Evolutionary conservation across 2,113 vertebrate species (phyloP).

Genomic region (Microcebus ravelobensis): DNA sequence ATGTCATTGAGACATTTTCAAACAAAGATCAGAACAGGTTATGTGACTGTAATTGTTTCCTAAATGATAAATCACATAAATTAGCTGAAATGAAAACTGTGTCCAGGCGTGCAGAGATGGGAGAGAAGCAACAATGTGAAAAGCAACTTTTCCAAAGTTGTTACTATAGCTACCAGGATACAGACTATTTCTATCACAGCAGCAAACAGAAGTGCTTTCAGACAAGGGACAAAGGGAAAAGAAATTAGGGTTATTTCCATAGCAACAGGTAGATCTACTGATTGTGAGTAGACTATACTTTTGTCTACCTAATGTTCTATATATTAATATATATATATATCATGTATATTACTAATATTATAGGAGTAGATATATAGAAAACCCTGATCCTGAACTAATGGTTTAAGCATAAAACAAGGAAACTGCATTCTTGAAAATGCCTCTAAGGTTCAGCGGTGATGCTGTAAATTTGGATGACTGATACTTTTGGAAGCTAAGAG

Average conservation of each 20-base stretch:
- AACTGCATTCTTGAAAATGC: background rate
- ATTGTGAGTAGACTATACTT: background rate
- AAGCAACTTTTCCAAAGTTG: conserved; percentile 33
- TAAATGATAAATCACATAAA: background rate
- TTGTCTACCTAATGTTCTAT: background rate
- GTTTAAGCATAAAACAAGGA: background rate
- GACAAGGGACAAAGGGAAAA: conserved; percentile 43
- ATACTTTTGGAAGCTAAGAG: background rate
- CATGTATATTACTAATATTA: background rate
- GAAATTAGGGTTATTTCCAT: conserved; percentile 60
- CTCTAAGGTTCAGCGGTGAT: background rate
- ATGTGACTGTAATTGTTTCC: background rate
- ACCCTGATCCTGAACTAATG: background rate
- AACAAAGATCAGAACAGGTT: background rate
- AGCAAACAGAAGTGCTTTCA: conserved; percentile 9
- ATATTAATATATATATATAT: background rate
- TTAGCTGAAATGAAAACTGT: background rate
- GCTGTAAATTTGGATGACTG: background rate
- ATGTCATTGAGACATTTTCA: background rate
- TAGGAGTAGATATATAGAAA: background rate
- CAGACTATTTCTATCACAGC: conserved; percentile 52
- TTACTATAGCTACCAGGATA: conserved; percentile 71
- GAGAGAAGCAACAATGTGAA: background rate
- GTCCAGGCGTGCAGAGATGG: background rate
- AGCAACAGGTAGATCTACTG: conserved; percentile 59